These are phyloP conservation scores for Parnassius apollo DNA, from an alignment of 2,888 invertebrate species.

Conservation along the genomic window DNA sequence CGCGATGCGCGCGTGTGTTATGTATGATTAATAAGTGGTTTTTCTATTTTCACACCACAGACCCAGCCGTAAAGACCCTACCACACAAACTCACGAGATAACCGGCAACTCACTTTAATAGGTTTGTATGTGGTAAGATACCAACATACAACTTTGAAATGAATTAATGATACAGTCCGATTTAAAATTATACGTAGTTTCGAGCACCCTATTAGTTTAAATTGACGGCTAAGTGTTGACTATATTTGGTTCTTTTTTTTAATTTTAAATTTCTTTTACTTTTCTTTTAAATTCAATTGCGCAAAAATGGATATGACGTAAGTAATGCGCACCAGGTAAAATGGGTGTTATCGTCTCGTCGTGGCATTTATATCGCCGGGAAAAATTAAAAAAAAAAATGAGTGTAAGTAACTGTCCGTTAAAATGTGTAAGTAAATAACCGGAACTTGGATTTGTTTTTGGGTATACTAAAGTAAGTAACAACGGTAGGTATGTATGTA, in stretches of 20 bases:
- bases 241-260: conserved; percentile 8
- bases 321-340: conserved; percentile 68
- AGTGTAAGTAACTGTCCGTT: conserved; percentile 27
- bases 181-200: conserved; percentile 15
- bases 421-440: conserved; percentile 14
- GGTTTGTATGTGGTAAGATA: conserved; percentile 81
- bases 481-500: conserved; percentile 63
- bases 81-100: conserved; percentile 47
- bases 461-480: conserved; percentile 32
- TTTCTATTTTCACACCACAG: conserved; percentile 70
- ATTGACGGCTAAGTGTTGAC: conserved; percentile 20
- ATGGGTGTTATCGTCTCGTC: conserved; percentile 32
- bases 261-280: conserved; percentile 23
- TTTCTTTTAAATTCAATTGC: conserved; percentile 31
- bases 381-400: conserved; percentile 15
- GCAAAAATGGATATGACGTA: conserved; percentile 46
- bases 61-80: conserved; percentile 67
- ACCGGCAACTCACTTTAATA: conserved; percentile 55
- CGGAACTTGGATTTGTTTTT: conserved; percentile 15
- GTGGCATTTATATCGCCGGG: conserved; percentile 24
- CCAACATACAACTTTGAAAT: conserved; percentile 67
- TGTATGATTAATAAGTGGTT: conserved; percentile 64
- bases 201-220: conserved; percentile 10
- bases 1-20: conserved; percentile 30
- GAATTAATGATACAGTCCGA: conserved; percentile 3